Evolutionary conservation across 2,797 vertebrate genomes (phyloP).

Genomic region (Syngnathus rostellatus): DNA sequence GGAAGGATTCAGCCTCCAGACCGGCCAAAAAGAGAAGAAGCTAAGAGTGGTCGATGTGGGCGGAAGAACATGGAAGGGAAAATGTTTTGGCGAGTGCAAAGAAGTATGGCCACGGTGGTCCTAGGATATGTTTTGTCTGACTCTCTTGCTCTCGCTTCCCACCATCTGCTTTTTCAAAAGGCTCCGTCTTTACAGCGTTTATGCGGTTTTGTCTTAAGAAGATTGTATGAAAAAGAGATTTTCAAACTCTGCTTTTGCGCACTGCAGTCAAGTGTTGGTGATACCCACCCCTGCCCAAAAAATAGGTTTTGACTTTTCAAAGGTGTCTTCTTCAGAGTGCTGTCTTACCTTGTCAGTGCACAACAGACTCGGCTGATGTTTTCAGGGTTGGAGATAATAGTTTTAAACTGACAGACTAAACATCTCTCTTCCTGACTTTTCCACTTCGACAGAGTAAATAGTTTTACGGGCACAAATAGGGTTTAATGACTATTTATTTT

Average conservation of each 20-base stretch:
- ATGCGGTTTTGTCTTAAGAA: constrained; percentile 73
- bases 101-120: constrained; percentile 33
- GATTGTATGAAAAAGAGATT: constrained; percentile 75
- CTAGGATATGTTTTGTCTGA: constrained; percentile 45
- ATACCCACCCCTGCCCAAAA: constrained; percentile 65
- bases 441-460: constrained; percentile 71
- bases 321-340: constrained; percentile 74
- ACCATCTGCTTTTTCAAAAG: constrained; percentile 59
- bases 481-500: constrained; percentile 51
- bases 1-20: constrained; percentile 51
- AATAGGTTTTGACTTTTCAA: constrained; percentile 77
- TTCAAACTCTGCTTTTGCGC: constrained; percentile 69
- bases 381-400: constrained; percentile 77
- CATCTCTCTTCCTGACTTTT: constrained; percentile 69
- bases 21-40: constrained; percentile 26
- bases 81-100: constrained; percentile 11
- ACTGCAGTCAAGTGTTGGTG: constrained; percentile 65
- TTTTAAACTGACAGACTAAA: constrained; percentile 80
- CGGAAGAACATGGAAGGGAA: constrained; percentile 6
- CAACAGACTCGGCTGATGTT: constrained; percentile 74
- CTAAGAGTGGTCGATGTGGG: constrained; percentile 30
- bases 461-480: constrained; percentile 51
- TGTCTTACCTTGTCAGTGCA: constrained; percentile 67
- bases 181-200: constrained; percentile 68
- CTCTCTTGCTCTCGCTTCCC: constrained; percentile 36